These are phyloP conservation scores for Ochropleura leucogaster DNA, from an alignment of 2,888 invertebrate species.

Conservation along the genomic window DNA sequence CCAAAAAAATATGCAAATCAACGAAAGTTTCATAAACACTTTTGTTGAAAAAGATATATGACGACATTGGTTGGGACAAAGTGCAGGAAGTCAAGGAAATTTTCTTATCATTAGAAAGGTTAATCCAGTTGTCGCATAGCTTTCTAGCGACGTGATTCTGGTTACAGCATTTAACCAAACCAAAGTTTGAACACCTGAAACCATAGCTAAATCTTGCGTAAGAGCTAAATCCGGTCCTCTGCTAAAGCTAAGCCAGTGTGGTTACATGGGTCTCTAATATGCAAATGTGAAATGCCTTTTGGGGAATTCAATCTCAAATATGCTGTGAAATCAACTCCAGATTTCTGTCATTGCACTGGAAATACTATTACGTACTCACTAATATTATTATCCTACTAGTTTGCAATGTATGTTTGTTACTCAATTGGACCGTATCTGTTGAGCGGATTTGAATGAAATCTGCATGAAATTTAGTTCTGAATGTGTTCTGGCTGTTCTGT, in stretches of 20 bases:
- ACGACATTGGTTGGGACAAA: too few species aligned
- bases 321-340: conserved; percentile 15
- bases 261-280: conserved; percentile 21
- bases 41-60: too few species aligned
- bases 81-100: not conserved
- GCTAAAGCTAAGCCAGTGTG: conserved; percentile 19
- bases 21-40: too few species aligned
- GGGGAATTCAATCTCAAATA: conserved; percentile 47
- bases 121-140: not conserved
- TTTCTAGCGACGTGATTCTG: not conserved
- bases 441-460: conserved; percentile 53
- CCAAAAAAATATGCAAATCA: too few species aligned
- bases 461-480: conserved; percentile 42
- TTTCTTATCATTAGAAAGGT: not conserved
- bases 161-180: conserved; percentile 10
- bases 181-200: conserved; percentile 18
- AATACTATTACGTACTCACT: conserved; percentile 34
- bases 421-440: conserved; percentile 45
- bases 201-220: not conserved
- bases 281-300: conserved; percentile 36
- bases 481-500: conserved; percentile 31
- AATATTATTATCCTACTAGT: conserved; percentile 38
- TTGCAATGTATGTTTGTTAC: conserved; percentile 43
- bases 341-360: conserved; percentile 35
- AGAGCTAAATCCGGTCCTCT: conserved; percentile 29